Base-by-base conservation (phyloP, 1,140 invertebrate genomes). In the Phenacoccus solenopsis region DNA sequence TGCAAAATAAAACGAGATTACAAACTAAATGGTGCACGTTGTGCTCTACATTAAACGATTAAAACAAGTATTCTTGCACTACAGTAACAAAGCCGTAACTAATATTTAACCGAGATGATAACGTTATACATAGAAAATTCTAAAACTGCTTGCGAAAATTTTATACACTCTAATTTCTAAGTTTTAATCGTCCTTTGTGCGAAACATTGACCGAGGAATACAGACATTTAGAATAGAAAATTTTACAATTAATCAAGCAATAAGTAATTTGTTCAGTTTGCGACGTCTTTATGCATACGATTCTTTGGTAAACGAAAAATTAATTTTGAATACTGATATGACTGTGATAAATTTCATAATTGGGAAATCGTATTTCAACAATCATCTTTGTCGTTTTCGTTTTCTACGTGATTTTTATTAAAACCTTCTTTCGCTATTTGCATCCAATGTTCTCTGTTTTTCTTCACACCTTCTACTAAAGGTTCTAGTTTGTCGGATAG, bases 371-470 rank as follows among this genome's bases (percentile, higher is more conserved):
- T 49, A 16, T 16, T 49, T 49, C 20, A 49, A 49, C 20, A 16
- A 16, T 49, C 38, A 16, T 49, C 38, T 4, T 10, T 16, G 22
- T 64, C 22, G 25, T 64, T 64, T 64, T 64, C 59, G 59, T 1
- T 5, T 25, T 24, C 3, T 5, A 64, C 25, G 22, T 64, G 59
- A 64, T 64, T 64, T 25, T 25, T 27, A 27, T 10, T 24, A 10
- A 20, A 59, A 20, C 79, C 82, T 73, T 80, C 82, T 71, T 85
- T 83, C 3, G 90, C 84, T 49, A 92, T 80, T 72, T 88, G 83
- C 61, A 91, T 80, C 94, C 94, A 96, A 74, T 92, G 86, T 20
- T 84, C 81, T 70, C 91, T 85, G 78, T 97, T 97, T 69, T 84
- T 80, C 64, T 84, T 81, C n/a, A 95, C 92, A 12, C 93, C 90